These are phyloP conservation scores for Marasmarcha lunaedactyla DNA, from an alignment of 2,888 invertebrate species.

Conservation along the genomic window DNA sequence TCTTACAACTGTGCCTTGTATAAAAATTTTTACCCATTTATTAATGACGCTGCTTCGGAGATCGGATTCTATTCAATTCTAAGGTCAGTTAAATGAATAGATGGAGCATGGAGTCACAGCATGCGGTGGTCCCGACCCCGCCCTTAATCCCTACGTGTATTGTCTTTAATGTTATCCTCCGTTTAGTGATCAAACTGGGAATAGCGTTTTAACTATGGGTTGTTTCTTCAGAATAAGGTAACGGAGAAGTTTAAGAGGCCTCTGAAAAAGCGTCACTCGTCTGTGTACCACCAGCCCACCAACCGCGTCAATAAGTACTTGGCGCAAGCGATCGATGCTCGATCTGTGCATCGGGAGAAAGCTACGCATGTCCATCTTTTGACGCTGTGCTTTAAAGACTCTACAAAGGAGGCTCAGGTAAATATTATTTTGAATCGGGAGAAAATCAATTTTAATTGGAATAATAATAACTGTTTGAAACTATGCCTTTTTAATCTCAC, in stretches of 20 bases:
- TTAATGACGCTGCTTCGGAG: slow-evolving; percentile 59
- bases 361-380: slow-evolving; percentile 88
- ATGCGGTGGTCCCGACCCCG: slow-evolving; percentile 37
- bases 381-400: slow-evolving; percentile 87
- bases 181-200: neutral
- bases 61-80: slow-evolving; percentile 54
- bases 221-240: slow-evolving; percentile 79
- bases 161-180: neutral
- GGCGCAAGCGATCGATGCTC: slow-evolving; percentile 90
- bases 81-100: slow-evolving; percentile 57
- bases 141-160: slow-evolving; percentile 3
- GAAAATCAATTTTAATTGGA: neutral
- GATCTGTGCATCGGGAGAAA: slow-evolving; percentile 91
- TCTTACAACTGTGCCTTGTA: no score
- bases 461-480: no score
- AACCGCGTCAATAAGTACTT: slow-evolving; percentile 94
- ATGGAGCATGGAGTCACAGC: slow-evolving; percentile 55
- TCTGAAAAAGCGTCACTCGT: slow-evolving; percentile 88
- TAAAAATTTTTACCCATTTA: no score
- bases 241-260: slow-evolving; percentile 90
- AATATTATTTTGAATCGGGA: slow-evolving; percentile 5
- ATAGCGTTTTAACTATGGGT: neutral
- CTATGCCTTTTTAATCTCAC: no score
- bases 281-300: slow-evolving; percentile 88
- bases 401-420: slow-evolving; percentile 86